These are phyloP conservation scores for Rhabdophis nuchalis DNA, from an alignment of 2,797 vertebrate species.

Conservation along the genomic window DNA sequence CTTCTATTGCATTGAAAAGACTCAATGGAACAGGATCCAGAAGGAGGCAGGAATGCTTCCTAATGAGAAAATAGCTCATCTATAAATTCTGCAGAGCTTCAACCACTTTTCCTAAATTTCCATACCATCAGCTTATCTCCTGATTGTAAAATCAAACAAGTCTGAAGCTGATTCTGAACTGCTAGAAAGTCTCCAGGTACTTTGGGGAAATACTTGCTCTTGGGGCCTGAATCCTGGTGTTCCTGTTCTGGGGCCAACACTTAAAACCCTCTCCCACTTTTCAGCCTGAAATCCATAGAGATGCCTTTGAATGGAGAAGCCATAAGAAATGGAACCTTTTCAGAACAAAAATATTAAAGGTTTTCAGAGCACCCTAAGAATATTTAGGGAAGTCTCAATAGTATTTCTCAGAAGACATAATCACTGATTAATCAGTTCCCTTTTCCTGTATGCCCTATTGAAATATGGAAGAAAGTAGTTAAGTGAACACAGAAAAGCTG, in stretches of 20 bases:
- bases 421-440: constrained; percentile 1
- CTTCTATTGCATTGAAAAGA: background rate
- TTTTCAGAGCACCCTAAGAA: background rate
- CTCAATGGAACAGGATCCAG: background rate
- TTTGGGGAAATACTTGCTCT: background rate
- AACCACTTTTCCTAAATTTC: background rate
- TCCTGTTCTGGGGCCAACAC: background rate
- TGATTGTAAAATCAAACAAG: background rate
- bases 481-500: background rate
- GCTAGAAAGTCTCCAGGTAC: background rate
- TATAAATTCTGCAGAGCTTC: background rate
- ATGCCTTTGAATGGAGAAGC: background rate
- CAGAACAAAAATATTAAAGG: background rate
- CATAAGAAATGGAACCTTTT: background rate
- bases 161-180: background rate
- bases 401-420: background rate
- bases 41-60: background rate
- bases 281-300: background rate
- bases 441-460: background rate
- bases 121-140: background rate
- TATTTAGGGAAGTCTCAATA: constrained; percentile 12
- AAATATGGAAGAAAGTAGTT: constrained; percentile 1
- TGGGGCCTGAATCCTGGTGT: background rate
- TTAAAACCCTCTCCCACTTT: background rate
- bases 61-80: background rate